Evolutionary conservation across 2,888 invertebrate species (phyloP).

Genomic region (Pheosia tremula): DNA sequence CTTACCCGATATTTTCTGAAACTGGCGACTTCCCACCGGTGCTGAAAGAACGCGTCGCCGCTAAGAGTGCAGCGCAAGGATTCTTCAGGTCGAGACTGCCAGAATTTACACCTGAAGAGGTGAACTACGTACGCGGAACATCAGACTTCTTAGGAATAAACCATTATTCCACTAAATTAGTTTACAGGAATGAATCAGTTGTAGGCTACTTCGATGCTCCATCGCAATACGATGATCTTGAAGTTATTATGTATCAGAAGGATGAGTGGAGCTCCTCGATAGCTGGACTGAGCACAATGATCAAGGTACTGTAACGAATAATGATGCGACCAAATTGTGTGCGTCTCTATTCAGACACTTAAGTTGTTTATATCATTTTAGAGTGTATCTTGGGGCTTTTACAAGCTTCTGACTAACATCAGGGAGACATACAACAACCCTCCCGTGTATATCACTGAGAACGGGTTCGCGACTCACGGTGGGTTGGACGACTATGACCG

Average conservation of each 20-base stretch:
- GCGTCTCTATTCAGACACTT: too few relatives aligned
- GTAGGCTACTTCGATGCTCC: constrained; percentile 33
- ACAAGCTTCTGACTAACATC: constrained; percentile 77
- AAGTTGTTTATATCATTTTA: constrained; percentile 19
- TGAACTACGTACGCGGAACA: constrained; percentile 79
- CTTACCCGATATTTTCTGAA: constrained; percentile 85
- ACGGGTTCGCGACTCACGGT: constrained; percentile 62
- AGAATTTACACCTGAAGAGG: constrained; percentile 83
- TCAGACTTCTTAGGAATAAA: constrained; percentile 90
- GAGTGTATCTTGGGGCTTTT: constrained; percentile 83
- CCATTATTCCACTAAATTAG: constrained; percentile 84
- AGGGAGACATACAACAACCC: constrained; percentile 76
- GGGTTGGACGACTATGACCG: constrained; percentile 69
- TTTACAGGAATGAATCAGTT: constrained; percentile 55
- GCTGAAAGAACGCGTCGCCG: constrained; percentile 82
- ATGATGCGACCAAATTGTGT: background rate
- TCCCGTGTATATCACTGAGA: constrained; percentile 83
- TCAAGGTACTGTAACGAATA: constrained; percentile 20
- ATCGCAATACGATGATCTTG: constrained; percentile 48
- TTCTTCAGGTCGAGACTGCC: constrained; percentile 84
- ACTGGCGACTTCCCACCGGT: constrained; percentile 85
- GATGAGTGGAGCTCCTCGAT: constrained; percentile 26
- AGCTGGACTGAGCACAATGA: constrained; percentile 18
- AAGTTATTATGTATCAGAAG: constrained; percentile 20
- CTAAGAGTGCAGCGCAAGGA: constrained; percentile 84